Base-by-base conservation (phyloP, 64 coral and sea anemone species). In the Astreopora myriophthalma region DNA sequence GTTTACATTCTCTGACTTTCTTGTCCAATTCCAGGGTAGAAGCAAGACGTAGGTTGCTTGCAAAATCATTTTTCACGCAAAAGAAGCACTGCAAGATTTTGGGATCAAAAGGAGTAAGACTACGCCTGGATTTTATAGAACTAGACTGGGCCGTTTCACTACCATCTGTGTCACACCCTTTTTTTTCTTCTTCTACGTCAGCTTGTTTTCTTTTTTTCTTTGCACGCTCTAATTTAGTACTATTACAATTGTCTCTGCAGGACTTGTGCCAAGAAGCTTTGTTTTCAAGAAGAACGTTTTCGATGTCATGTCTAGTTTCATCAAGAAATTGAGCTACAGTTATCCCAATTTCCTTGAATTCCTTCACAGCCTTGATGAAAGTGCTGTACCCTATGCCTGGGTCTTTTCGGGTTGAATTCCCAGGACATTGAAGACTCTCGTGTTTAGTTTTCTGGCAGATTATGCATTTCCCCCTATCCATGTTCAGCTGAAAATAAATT, bases 1-100 rank as follows among this genome's bases (percentile, higher is more conserved):
- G n/a, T n/a, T n/a, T n/a, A 80, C 88, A 80, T 69, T 90, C 89
- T 46, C 89, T 48, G n/a, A 91, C 89, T 74, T 84, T 84, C 44
- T 71, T 25, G 65, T 91, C 89, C 7, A 84, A 27, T 51, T 82
- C 77, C 30, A 84, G n/a, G 48, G 86, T 89, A 24, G 55, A 76
- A 27, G 32, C 72, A 76, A 27, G 34, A 64, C 48, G 86, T 32
- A 89, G 70, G 30, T 89, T 89, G 39, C 36, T 27, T 35, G 86
- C 24, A 8, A 26, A 22, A 73, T 88, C 85, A 33, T 74, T 55
- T 88, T 88, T 73, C 42, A 74, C 85, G 27, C 85, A 75, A 36
- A 86, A 86, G 57, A 74, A 88, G 57, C 85, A 88, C 27, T 88
- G 37, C 30, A 44, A 62, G 36, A 40, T 33, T 72, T 55, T 85